Evolutionary conservation across 1,140 invertebrate genomes (phyloP).

Genomic region (Pachyrhynchus sulphureomaculatus): DNA sequence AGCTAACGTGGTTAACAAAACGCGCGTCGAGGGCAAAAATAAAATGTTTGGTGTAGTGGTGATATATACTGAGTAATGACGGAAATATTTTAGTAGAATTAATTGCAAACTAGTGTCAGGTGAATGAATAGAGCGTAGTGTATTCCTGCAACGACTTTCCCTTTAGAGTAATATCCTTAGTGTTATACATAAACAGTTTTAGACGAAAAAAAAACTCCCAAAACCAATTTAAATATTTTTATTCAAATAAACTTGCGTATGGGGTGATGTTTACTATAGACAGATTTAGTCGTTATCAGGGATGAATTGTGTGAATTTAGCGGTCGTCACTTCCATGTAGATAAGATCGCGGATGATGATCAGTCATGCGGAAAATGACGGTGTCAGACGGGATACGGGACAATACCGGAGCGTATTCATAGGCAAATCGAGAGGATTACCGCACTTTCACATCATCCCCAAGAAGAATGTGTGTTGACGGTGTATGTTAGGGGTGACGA

Average conservation of each 20-base stretch:
- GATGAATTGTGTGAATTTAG: slow-evolving; percentile 20
- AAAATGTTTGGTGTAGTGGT: too few species aligned
- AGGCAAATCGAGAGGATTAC: slow-evolving; percentile 25
- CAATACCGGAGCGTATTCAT: slow-evolving; percentile 10
- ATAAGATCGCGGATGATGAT: slow-evolving; percentile 23
- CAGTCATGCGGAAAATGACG: slow-evolving; percentile 21
- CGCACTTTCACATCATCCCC: not conserved
- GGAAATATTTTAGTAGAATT: too few species aligned
- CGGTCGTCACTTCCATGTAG: slow-evolving; percentile 14
- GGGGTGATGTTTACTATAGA: not conserved
- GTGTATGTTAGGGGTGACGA: not conserved
- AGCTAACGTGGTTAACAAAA: too few species aligned
- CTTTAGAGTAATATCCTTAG: not conserved
- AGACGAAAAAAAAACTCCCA: not conserved
- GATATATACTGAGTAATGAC: too few species aligned
- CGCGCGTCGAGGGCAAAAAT: too few species aligned
- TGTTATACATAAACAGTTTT: too few species aligned
- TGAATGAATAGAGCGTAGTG: too few species aligned
- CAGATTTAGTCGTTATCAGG: slow-evolving; percentile 16
- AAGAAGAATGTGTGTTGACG: too few species aligned
- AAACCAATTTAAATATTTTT: not conserved
- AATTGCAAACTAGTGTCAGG: too few species aligned
- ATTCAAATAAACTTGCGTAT: slow-evolving; percentile 1
- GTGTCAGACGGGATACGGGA: slow-evolving; percentile 16
- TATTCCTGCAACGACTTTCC: not conserved